phyloP scores from a whole-genome alignment of 2,113 vertebrate species.

The Artemisiospiza belli region DNA sequence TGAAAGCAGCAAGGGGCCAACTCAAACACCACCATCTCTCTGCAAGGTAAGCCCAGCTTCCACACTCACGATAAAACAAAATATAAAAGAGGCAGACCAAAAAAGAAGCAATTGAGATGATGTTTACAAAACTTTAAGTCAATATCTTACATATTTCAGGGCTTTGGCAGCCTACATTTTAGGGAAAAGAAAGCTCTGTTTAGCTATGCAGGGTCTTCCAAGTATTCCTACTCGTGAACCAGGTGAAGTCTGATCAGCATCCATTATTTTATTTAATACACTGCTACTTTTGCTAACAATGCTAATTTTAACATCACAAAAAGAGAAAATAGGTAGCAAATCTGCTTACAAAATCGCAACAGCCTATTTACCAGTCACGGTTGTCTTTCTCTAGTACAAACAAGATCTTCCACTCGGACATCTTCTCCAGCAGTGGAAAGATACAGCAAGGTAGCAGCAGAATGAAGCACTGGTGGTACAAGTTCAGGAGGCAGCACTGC shows the following conservation, averaged over 20 bases:
- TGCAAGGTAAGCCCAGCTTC: neutral
- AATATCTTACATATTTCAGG: neutral
- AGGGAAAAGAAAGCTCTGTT: neutral
- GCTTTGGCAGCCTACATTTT: neutral
- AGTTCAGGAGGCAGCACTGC: neutral
- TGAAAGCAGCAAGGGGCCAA: neutral
- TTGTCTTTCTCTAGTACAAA: neutral
- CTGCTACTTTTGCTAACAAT: neutral
- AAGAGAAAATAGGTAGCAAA: neutral
- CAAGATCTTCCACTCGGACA: neutral
- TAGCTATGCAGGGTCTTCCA: neutral
- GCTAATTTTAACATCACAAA: neutral
- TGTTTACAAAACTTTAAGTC: neutral
- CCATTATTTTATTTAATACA: neutral
- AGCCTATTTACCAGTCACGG: neutral
- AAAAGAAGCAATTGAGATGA: neutral
- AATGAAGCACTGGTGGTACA: neutral
- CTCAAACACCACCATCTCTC: neutral
- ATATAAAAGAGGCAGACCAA: neutral
- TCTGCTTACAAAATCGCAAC: neutral
- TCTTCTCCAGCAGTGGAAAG: neutral
- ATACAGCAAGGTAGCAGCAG: neutral
- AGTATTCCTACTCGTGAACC: neutral
- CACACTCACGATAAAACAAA: fast-evolving
- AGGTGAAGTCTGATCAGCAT: neutral